A percentile compares a stretch with the other conserved stretches of the same genome.
These are phyloP conservation scores for Diuraphis noxia DNA, from an alignment of 1,140 invertebrate species.

Conservation along the genomic window DNA sequence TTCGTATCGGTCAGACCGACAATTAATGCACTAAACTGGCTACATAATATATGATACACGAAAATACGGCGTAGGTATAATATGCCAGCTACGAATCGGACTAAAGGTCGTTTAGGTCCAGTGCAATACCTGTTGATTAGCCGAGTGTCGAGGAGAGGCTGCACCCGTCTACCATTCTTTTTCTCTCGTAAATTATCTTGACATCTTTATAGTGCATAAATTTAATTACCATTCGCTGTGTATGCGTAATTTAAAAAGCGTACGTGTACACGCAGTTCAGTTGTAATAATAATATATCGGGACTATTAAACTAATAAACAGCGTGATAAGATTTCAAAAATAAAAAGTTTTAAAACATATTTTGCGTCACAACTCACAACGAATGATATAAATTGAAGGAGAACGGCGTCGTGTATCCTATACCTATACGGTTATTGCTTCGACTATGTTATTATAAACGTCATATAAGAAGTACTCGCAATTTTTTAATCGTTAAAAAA, in stretches of 20 bases:
- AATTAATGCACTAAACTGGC: neutral
- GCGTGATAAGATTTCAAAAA: neutral
- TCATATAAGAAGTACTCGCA: neutral
- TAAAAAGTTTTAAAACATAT: neutral
- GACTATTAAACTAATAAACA: neutral
- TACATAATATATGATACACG: neutral
- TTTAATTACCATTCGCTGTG: neutral
- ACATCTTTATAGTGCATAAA: constrained; percentile 21
- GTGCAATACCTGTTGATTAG: neutral
- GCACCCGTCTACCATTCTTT: neutral
- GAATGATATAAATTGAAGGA: neutral
- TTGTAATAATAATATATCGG: neutral
- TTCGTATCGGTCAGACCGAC: neutral
- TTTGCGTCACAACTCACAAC: neutral
- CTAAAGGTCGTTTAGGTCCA: neutral
- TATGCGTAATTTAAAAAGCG: constrained; percentile 9
- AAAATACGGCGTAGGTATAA: neutral
- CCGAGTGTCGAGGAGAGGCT: neutral
- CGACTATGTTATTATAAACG: neutral
- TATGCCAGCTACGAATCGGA: no score
- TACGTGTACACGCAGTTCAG: neutral
- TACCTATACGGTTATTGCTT: neutral
- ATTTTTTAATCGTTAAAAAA: neutral
- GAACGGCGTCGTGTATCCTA: neutral
- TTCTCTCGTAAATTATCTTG: constrained; percentile 32